Base-by-base conservation (phyloP, 2,888 invertebrate species). In the Athripsodes cinereus region DNA sequence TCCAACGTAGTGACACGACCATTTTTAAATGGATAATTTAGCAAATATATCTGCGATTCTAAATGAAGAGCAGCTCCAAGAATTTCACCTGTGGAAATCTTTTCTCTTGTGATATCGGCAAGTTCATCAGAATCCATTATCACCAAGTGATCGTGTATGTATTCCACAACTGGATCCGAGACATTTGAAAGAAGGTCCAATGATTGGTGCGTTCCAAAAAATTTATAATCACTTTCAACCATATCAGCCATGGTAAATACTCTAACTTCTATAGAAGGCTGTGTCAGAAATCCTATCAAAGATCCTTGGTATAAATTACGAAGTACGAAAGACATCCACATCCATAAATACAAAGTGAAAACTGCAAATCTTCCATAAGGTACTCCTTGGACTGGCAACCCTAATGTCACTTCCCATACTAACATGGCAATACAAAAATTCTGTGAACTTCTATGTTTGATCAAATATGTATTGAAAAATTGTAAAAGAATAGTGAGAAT, bases 191-290 rank as follows among this genome's bases (percentile, higher is more conserved):
- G 34, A 3, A 57, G 21, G 20, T 22, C 57, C 1, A 48, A 49
- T 16, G 57, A 56, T 22, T 54, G 49, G 18, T 50, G 40, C 2
- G 59, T 59, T 22, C 63, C 61, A 35, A 47, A 63, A 57, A 63
- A 63, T 22, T 20, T 19, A 22, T 54, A 63, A 19, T 49, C 50
- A 16, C 53, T 20, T 16, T 57, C 51, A 3, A 63, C 16, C 63
- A 63, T 63, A 31, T 63, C 63, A n/a, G 26, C 40, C 63, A 63
- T 63, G 13, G 51, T 61, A 31, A 35, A 55, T 2, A 63, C 52
- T 26, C 31, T 56, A 1, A 56, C 51, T 16, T 59, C 59, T 21
- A 50, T 61, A 18, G 52, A 35, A 52, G 26, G 49, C 16, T 57
- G 47, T 1, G 61, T 59, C n/a, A 63, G 47, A 50, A 50, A 61